Percentiles rank a stretch among this genome's conserved stretches.
These are phyloP conservation scores for Zootoca vivipara DNA, from an alignment of 2,113 vertebrate species.

Conservation along the genomic window DNA sequence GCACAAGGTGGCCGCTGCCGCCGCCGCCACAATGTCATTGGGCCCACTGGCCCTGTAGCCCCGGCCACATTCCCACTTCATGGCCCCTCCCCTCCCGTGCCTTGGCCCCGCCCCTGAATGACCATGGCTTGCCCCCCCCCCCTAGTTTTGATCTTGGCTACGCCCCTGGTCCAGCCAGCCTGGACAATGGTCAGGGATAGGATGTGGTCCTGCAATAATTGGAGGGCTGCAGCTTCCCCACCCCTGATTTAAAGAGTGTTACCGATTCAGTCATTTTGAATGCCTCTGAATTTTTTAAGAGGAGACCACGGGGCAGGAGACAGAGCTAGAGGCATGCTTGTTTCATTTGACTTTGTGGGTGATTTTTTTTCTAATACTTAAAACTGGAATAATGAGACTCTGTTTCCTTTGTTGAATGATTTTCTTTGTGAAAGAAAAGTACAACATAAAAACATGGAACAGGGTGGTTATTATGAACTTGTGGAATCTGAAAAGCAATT, in stretches of 20 bases:
- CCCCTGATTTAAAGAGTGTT: neutral
- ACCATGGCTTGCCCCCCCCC: too few relatives aligned
- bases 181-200: neutral
- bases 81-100: too few relatives aligned
- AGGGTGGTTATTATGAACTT: slow-evolving; percentile 41
- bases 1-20: too few relatives aligned
- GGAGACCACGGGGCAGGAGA: neutral
- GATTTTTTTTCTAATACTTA: neutral
- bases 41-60: too few relatives aligned
- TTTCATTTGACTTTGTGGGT: neutral
- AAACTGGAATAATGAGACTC: slow-evolving; percentile 24
- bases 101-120: too few relatives aligned
- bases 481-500: slow-evolving; percentile 43
- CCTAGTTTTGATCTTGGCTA: too few relatives aligned
- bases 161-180: neutral
- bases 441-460: slow-evolving; percentile 46
- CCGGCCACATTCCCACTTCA: too few relatives aligned
- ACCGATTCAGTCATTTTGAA: neutral
- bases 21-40: too few relatives aligned
- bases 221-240: neutral
- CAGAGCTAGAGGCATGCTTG: neutral
- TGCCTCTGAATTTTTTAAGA: neutral
- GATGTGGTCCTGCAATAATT: neutral
- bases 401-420: slow-evolving; percentile 44
- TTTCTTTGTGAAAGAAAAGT: slow-evolving; percentile 58